Evolutionary conservation across 30 jellyfish, hydroid and myxozoan species (phyloP), one percentile per base, ranked within the genome.

Genomic region (Hydractinia echinata): DNA sequence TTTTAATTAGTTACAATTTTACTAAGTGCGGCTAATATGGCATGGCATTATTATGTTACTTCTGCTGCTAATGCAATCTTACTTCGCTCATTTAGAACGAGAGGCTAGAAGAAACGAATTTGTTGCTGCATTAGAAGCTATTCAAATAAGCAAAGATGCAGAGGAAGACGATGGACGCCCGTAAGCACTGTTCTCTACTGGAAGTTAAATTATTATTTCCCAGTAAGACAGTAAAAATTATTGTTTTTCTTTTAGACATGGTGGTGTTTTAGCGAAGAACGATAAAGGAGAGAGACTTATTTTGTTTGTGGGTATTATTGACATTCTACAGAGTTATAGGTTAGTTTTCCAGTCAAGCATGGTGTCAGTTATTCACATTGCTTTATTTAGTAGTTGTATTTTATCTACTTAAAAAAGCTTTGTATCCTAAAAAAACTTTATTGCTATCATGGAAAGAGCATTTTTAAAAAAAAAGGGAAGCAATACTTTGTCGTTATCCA

Each of bases 311-410:
- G 99, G 99, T 53, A 83, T 94, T 67, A 94, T 94, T 73, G 99
- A 94, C 54, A 94, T 94, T 20, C 66, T 94, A 39, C 99, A 94
- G 76, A 94, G 95, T 74, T 94, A 94, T 76, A 88, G 99, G 98
- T 91, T 48, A 20, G 48, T 30, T 30, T 18, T 58, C 1, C 44
- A 58, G 19, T 18, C 69, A 58, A 58, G 19, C 16, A 18, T 58
- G 3, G 69, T 58, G 69, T 3, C 69, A 30, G 44, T 30, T 30
- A 30, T 30, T 30, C 44, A 30, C 44, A 30, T 30, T 30, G 44
- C 44, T 30, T 66, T 10, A 66, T 72, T 20, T 50, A 53, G 44
- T 72, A 21, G 51, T n/a, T n/a, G n/a, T n/a, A n/a, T n/a, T n/a
- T n/a, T n/a, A n/a, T n/a, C n/a, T n/a, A n/a, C n/a, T n/a, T n/a